phyloP scores from a whole-genome alignment of 1,140 invertebrate genomes.

The Nasonia giraulti region DNA sequence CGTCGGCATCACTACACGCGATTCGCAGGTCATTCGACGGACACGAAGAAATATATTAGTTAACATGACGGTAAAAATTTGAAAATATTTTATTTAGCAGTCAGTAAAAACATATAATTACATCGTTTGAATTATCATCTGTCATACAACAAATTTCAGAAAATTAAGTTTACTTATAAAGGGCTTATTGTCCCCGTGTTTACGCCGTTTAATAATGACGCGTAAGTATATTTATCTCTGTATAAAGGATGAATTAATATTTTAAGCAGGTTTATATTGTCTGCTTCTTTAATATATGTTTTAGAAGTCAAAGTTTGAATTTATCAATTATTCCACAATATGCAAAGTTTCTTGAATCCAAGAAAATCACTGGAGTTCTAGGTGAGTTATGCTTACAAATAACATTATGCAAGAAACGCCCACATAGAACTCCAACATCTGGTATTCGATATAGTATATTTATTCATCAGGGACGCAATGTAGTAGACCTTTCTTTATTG shows the following conservation, averaged over 20 bases:
- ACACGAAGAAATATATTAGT: neutral
- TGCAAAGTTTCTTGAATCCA: conserved; percentile 76
- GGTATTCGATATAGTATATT: neutral
- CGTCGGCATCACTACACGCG: neutral
- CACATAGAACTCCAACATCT: too few species aligned
- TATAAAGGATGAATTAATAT: neutral
- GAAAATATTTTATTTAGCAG: neutral
- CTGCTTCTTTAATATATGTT: conserved; percentile 48
- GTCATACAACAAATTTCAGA: conserved; percentile 36
- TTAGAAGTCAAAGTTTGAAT: conserved; percentile 73
- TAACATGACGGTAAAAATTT: conserved; percentile 34
- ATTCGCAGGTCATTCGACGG: neutral
- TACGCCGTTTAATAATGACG: conserved; percentile 79
- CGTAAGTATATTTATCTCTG: conserved; percentile 61
- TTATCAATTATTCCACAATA: conserved; percentile 77
- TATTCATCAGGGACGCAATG: neutral
- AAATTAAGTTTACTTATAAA: conserved; percentile 61
- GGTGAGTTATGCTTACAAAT: conserved; percentile 71
- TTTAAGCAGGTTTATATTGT: neutral
- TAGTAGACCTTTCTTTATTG: too few species aligned
- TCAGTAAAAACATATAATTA: neutral
- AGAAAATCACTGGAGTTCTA: conserved; percentile 79
- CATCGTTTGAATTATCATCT: too few species aligned
- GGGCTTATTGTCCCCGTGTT: conserved; percentile 82
- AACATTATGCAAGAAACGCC: neutral